Percentiles rank a stretch among this genome's conserved stretches.
Conservation (phyloP, 1,140 invertebrate species). For the Drosophila sp. region DNA sequence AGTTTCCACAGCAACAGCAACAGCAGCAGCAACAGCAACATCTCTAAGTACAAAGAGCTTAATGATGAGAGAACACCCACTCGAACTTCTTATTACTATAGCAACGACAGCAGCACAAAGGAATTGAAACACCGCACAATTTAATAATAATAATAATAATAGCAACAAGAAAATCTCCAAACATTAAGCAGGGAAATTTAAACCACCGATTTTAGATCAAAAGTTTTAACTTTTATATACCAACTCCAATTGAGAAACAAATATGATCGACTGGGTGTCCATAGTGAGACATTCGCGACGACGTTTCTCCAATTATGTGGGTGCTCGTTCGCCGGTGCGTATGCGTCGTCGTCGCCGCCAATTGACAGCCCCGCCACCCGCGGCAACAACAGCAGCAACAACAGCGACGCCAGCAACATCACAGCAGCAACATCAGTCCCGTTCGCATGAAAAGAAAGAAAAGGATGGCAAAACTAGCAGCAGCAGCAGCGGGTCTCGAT, state of each 20-base stretch:
- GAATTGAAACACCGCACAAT: constrained; percentile 31
- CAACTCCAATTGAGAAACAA: constrained; percentile 19
- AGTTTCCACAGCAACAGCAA: constrained; percentile 3
- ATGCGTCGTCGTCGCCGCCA: constrained; percentile 85
- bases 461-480: constrained; percentile 30
- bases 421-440: constrained; percentile 55
- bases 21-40: neutral
- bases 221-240: constrained; percentile 8
- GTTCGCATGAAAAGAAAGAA: constrained; percentile 47
- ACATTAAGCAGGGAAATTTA: constrained; percentile 24
- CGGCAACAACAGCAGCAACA: constrained; percentile 3
- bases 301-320: constrained; percentile 89
- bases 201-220: constrained; percentile 35
- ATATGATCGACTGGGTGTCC: constrained; percentile 92
- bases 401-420: constrained; percentile 26
- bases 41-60: neutral
- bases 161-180: neutral
- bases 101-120: constrained; percentile 23
- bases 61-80: neutral
- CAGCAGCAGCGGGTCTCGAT: constrained; percentile 40
- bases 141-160: neutral
- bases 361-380: constrained; percentile 54
- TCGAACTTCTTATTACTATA: constrained; percentile 47
- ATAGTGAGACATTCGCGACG: constrained; percentile 89
- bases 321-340: constrained; percentile 86